Evolutionary conservation across 2,797 vertebrate species (phyloP).

Genomic region (Gymnothorax javanicus): DNA sequence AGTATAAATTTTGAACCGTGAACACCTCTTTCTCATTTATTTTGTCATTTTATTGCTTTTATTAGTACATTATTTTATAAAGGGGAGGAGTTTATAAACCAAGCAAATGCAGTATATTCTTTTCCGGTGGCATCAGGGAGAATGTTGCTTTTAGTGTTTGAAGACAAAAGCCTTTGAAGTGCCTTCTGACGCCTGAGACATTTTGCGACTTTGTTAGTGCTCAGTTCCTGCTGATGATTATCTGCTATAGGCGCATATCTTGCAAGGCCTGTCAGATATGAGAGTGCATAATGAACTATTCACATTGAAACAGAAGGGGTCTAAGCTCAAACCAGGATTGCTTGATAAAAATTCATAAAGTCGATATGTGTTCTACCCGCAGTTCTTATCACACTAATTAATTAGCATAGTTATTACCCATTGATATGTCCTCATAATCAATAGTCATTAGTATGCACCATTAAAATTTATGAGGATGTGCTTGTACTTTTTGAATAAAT

Average conservation of each 20-base stretch:
- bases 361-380: slow-evolving; percentile 1
- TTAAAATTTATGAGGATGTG: slow-evolving; percentile 19
- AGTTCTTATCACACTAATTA: slow-evolving; percentile 16
- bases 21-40: neutral
- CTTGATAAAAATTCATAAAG: slow-evolving; percentile 16
- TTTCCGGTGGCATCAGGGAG: slow-evolving; percentile 76
- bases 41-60: slow-evolving; percentile 5
- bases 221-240: slow-evolving; percentile 72
- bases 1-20: slow-evolving; percentile 29
- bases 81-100: slow-evolving; percentile 72
- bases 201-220: slow-evolving; percentile 74
- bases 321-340: slow-evolving; percentile 38
- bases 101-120: slow-evolving; percentile 76
- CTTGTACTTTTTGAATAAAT: slow-evolving; percentile 16
- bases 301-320: slow-evolving; percentile 59
- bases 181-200: slow-evolving; percentile 73
- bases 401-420: slow-evolving; percentile 30
- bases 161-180: slow-evolving; percentile 76
- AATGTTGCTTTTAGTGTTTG: slow-evolving; percentile 74
- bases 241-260: slow-evolving; percentile 69
- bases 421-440: slow-evolving; percentile 29
- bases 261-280: slow-evolving; percentile 75
- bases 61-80: slow-evolving; percentile 34
- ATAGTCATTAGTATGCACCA: slow-evolving; percentile 7
- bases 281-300: slow-evolving; percentile 78